Conservation (phyloP, 2,797 vertebrate species). For the Hypotaenidia philippensis region DNA sequence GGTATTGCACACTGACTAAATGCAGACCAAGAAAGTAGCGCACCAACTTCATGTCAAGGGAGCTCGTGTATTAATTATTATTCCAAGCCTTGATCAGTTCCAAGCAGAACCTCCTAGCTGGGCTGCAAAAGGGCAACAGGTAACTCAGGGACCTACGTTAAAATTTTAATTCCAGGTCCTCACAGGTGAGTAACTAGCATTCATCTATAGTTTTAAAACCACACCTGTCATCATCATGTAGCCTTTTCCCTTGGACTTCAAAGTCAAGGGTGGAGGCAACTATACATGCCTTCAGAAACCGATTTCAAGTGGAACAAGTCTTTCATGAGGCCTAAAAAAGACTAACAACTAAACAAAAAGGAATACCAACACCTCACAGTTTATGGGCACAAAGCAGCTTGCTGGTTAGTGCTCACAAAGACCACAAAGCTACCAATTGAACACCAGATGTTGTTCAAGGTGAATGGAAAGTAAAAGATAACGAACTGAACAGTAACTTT, state of each 20-base stretch:
- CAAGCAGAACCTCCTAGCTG: neutral
- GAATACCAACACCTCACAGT: neutral
- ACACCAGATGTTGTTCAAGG: neutral
- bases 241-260: neutral
- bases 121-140: neutral
- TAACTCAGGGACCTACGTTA: neutral
- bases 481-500: neutral
- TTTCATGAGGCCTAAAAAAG: neutral
- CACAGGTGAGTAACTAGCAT: neutral
- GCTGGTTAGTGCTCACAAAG: neutral
- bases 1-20: neutral
- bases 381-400: neutral
- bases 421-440: neutral
- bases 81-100: neutral
- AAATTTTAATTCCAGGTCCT: neutral
- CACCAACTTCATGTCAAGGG: neutral
- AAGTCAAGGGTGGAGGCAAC: neutral
- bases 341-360: neutral
- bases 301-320: neutral
- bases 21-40: neutral
- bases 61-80: neutral
- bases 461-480: neutral
- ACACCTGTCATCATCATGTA: fast-evolving
- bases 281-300: neutral
- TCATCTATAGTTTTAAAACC: neutral